Conservation (phyloP, 2,888 invertebrate genomes). For the Aradus depressus region DNA sequence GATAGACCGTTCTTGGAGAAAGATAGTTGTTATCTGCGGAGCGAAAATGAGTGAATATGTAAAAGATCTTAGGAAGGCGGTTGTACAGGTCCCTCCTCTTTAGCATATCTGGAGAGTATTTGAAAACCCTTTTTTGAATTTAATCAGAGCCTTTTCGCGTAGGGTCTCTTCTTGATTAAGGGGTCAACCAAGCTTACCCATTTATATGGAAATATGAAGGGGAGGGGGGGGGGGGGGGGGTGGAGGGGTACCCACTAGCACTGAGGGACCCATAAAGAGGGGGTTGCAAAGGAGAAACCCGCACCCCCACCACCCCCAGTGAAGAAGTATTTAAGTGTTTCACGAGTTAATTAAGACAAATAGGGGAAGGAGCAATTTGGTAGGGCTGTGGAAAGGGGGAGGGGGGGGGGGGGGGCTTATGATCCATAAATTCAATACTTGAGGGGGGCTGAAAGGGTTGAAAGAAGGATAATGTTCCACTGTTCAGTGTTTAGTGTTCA, state of each 20-base stretch:
- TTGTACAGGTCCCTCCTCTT: too few species aligned
- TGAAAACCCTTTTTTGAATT: constrained; percentile 12
- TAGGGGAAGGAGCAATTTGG: constrained; percentile 21
- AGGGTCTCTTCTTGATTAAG: too few species aligned
- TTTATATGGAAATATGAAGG: constrained; percentile 11
- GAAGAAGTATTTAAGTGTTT: constrained; percentile 24
- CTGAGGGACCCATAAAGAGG: constrained; percentile 15
- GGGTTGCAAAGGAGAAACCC: constrained; percentile 5
- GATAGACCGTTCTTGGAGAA: too few species aligned
- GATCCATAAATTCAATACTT: constrained; percentile 23
- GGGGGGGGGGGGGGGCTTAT: constrained; percentile 10
- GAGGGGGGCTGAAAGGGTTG: constrained; percentile 14
- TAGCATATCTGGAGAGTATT: constrained; percentile 5
- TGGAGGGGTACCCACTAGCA: too few species aligned
- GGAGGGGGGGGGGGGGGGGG: not conserved
- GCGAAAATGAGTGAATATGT: too few species aligned
- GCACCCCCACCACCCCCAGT: too few species aligned
- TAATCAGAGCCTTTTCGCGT: constrained; percentile 13
- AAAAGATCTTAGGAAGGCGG: too few species aligned
- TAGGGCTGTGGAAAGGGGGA: constrained; percentile 1
- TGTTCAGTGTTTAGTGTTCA: constrained; percentile 27
- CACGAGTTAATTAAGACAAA: constrained; percentile 26
- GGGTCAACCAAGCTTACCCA: not conserved
- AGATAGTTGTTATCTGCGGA: too few species aligned
- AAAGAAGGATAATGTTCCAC: constrained; percentile 25